Evolutionary conservation across 2,113 vertebrate species (phyloP).

Genomic region (Aphyosemion australe): DNA sequence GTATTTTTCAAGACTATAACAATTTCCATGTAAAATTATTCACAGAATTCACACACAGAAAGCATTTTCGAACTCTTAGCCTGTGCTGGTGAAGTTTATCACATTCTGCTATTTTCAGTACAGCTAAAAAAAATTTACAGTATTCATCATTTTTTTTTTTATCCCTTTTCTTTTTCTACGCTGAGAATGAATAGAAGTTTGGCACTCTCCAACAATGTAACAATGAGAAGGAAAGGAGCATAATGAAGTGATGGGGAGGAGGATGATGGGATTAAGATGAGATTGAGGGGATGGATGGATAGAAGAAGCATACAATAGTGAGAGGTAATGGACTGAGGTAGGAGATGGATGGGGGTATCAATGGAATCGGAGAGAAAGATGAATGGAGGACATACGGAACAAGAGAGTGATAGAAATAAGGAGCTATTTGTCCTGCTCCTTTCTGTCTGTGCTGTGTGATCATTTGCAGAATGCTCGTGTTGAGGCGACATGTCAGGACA

Average conservation of each 20-base stretch:
- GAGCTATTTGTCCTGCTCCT: constrained; percentile 44
- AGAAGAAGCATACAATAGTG: constrained; percentile 40
- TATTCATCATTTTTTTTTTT: background rate
- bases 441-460: constrained; percentile 26
- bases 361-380: constrained; percentile 58
- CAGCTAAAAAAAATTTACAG: background rate
- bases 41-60: too few relatives aligned
- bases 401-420: constrained; percentile 51
- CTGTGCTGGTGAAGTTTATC: background rate
- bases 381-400: constrained; percentile 44
- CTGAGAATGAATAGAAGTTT: constrained; percentile 4
- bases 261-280: constrained; percentile 40
- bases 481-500: constrained; percentile 24
- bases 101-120: background rate
- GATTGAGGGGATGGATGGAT: constrained; percentile 50
- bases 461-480: constrained; percentile 11
- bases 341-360: constrained; percentile 64
- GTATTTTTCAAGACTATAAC: too few relatives aligned
- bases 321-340: constrained; percentile 66
- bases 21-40: too few relatives aligned
- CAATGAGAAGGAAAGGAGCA: constrained; percentile 14
- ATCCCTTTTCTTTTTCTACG: background rate
- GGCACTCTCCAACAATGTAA: background rate
- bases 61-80: too few relatives aligned
- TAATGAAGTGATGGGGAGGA: constrained; percentile 23